Evolutionary conservation across 2,797 vertebrate species (phyloP), one percentile per base, ranked within the genome.

Genomic region (Melanotaenia trifasciata): DNA sequence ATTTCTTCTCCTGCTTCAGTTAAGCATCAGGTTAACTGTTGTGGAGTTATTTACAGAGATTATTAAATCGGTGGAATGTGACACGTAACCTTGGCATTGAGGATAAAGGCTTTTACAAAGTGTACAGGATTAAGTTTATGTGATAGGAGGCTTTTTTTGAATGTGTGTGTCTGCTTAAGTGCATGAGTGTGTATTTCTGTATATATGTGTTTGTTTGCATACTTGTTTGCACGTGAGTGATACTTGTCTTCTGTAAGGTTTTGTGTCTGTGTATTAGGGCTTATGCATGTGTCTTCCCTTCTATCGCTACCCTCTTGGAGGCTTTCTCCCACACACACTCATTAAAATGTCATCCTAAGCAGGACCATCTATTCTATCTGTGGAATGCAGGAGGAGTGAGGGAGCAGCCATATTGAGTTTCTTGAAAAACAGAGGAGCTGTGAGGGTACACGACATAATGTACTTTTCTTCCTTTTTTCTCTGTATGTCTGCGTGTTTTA

Each of bases 301-400:
- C 82, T 61, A 67, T 88, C 78, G 59, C 83, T 84, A 76, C 84
- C 82, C 86, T 90, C 83, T 89, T 83, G 74, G 78, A 88, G 77
- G 58, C 77, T 56, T 64, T 86, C 83, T 87, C 88, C 82, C 89
- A 87, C 86, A 85, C 84, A 84, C 86, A 86, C 89, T 89, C 89
- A 90, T 93, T 93, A 91, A 92, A 92, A 91, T 87, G 88, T 91
- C 89, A 87, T 84, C 84, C 83, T 70, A 74, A 89, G 81, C 84
- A 62, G 69, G 84, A 70, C 80, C 87, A 85, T 91, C 83, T 89
- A 87, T 92, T 94, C 87, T 87, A 72, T 87, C 88, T 84, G 69
- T 77, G 91, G 93, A 94, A 93, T 92, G 90, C 85, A 80, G 81
- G 12, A 76, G 69, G 69, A 78, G 66, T 0, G 51, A 63, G 78